A percentile compares a stretch with the other conserved stretches of the same genome.
These are phyloP conservation scores for Lasioglossum pauxillum DNA, from an alignment of 2,888 invertebrate genomes.

Conservation along the genomic window DNA sequence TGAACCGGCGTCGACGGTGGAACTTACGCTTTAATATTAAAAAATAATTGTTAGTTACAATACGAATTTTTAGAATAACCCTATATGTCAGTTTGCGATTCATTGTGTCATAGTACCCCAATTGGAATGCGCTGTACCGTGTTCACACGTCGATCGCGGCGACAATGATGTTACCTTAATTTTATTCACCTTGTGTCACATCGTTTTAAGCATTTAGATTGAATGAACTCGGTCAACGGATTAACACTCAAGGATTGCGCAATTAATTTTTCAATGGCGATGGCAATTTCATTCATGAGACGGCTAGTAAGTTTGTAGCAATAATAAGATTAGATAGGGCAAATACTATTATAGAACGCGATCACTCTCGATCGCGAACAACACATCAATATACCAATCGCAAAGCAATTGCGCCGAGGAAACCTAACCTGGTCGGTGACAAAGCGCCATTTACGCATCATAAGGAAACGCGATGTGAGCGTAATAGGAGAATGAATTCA, in stretches of 20 bases:
- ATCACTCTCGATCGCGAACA: background rate
- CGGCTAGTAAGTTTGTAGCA: no score
- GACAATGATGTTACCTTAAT: conserved; percentile 1
- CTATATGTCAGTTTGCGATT: background rate
- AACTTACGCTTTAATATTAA: no score
- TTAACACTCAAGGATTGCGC: background rate
- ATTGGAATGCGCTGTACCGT: background rate
- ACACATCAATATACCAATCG: background rate
- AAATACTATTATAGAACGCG: background rate
- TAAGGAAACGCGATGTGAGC: background rate
- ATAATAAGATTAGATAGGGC: background rate
- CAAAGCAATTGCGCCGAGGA: background rate
- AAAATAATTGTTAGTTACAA: no score
- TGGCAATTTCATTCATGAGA: background rate
- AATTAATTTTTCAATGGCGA: background rate
- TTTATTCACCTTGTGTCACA: conserved; percentile 1
- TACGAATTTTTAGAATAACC: background rate
- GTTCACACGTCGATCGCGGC: background rate
- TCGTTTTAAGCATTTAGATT: background rate
- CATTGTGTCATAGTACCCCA: background rate
- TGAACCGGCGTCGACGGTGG: background rate
- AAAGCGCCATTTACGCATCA: background rate
- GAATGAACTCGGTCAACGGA: background rate
- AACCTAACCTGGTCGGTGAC: background rate
- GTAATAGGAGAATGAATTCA: background rate